Base-by-base conservation (phyloP, 2,113 vertebrate species). In the human region DNA sequence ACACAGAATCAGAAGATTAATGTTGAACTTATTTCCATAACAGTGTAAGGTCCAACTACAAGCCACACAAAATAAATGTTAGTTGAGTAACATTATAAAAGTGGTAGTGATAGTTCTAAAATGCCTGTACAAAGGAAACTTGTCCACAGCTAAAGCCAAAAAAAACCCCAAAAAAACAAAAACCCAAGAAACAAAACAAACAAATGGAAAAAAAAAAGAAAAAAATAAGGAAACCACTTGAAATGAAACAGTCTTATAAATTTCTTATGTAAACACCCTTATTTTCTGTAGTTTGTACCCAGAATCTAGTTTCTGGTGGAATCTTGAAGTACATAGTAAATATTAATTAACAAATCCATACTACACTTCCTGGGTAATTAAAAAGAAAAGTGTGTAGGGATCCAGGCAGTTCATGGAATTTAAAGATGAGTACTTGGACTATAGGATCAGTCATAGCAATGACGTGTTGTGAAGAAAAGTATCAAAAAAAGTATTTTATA, bases 281-380 rank as follows among this genome's bases (percentile, higher is more conserved):
- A 52, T 20, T 73, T 93, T 90, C 9, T 1, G 22, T 79, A 87
- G 20, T 86, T 82, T 93, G 35, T 50, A 45, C n/a, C 30, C 81
- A 91, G 73, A 72, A 23, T 75, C 59, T 80, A 45, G 85, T 87
- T 55, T 70, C 57, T 95, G 18, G 72, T 90, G 38, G 38, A 85
- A 73, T 89, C 38, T 90, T 92, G 75, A 83, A 83, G 35, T 52
- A 73, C 25, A 81, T 59, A 38, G 35, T 73, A 97, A 95, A 96
- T 87, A 48, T 18, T 73, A 97, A 95, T 94, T 79, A 96, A 61
- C 52, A 91, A 93, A 75, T 79, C 32, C 32, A 17, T 38, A 16
- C 12, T 17, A n/a, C 2, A 20, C 35, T 92, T 18, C 18, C 4
- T 87, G 82, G 38, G 57, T 94, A 45, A 64, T 76, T 85, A 76